A percentile compares a stretch with the other conserved stretches of the same genome.
These are phyloP conservation scores for Cerastoderma edule DNA, from an alignment of 2,888 invertebrate genomes.

Conservation along the genomic window DNA sequence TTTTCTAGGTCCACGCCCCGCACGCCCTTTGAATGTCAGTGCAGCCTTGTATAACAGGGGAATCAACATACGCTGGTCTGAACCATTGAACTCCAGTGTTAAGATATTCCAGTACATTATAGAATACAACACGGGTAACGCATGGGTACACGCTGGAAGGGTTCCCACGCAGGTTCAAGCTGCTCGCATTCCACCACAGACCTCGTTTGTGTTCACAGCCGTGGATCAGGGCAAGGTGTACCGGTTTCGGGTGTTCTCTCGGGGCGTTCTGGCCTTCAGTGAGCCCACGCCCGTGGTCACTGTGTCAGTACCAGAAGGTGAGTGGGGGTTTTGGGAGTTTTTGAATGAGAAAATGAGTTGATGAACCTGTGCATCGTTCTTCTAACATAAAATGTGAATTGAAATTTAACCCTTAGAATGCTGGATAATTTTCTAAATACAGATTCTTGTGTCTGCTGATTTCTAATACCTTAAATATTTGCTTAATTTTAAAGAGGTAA, in stretches of 20 bases:
- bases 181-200: conserved; percentile 45
- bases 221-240: conserved; percentile 57
- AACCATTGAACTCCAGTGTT: conserved; percentile 74
- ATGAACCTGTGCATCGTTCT: no score
- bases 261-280: conserved; percentile 73
- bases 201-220: conserved; percentile 35
- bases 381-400: no score
- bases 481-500: no score
- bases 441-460: no score
- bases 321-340: no score
- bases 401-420: no score
- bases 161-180: conserved; percentile 33
- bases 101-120: conserved; percentile 78
- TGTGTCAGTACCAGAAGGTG: conserved; percentile 66
- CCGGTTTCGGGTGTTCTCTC: conserved; percentile 71
- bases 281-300: conserved; percentile 66
- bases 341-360: no score
- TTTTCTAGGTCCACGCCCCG: conserved; percentile 93
- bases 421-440: no score
- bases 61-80: conserved; percentile 89
- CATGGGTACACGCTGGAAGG: conserved; percentile 44
- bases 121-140: conserved; percentile 67
- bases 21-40: conserved; percentile 94
- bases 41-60: conserved; percentile 95
- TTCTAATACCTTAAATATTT: no score